phyloP scores from a whole-genome alignment of 2,797 vertebrate genomes.

The Antrozous pallidus region DNA sequence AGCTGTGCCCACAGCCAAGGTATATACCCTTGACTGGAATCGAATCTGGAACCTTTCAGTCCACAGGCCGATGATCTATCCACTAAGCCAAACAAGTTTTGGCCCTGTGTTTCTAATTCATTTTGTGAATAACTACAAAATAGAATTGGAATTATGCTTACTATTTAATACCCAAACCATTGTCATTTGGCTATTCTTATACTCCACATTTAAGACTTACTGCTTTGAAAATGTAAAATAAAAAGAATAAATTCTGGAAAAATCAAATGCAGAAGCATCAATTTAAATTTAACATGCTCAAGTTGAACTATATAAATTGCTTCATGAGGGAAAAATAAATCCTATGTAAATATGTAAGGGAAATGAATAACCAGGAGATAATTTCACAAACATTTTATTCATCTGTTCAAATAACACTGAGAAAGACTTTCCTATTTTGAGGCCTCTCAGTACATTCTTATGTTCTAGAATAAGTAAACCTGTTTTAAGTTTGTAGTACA shows the following conservation, averaged over 20 bases:
- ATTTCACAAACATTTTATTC: neutral
- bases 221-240: neutral
- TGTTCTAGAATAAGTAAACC: neutral
- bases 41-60: too few relatives aligned
- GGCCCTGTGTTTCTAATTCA: neutral
- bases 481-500: neutral
- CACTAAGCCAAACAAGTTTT: too few relatives aligned
- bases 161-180: neutral
- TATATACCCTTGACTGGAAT: too few relatives aligned
- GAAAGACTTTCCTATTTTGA: neutral
- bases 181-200: neutral
- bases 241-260: conserved; percentile 24
- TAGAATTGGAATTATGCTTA: neutral
- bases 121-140: neutral
- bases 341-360: neutral
- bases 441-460: neutral
- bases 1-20: too few relatives aligned
- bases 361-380: neutral
- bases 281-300: neutral
- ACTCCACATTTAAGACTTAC: neutral
- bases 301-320: neutral
- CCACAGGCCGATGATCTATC: too few relatives aligned
- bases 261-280: neutral
- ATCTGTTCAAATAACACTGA: neutral
- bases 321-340: accelerated